Base-by-base conservation (phyloP, 2,113 vertebrate genomes). In the Poecilia latipinna region DNA sequence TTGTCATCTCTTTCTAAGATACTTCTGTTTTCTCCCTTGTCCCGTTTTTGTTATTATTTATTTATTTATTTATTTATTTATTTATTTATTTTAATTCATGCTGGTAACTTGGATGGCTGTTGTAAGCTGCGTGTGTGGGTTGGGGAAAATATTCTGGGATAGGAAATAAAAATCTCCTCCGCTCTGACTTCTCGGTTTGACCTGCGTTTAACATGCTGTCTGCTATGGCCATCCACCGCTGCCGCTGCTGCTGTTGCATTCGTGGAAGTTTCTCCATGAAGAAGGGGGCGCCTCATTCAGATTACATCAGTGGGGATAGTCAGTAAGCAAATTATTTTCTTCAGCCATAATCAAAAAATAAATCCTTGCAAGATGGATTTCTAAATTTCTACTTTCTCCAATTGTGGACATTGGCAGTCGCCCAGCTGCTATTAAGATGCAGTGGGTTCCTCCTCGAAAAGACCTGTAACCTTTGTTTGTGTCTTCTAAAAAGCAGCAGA, bases 101-200 rank as follows among this genome's bases (percentile, higher is more conserved):
- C 77, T 64, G 68, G 66, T 88, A 79, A 88, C 88, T 88, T 77
- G 37, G 19, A 69, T 82, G 88, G 86, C 80, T 82, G 83, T 85
- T 81, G 86, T 88, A 91, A 86, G 88, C 93, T 86, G 89, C 90
- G 87, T 79, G 88, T 90, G 93, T 92, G 91, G 90, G 89, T 88
- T 48, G 88, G 83, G 63, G 84, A 90, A 86, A 91, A 94, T 37
- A 94, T 93, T 92, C 79, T 89, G 85, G 82, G 80, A 88, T 83
- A 70, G 90, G 88, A 90, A 91, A 92, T 35, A 65, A 74, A 89
- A 90, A 82, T 70, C 90, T 89, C 88, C 86, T 84, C 83, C 70
- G 64, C 84, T 82, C 75, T 76, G 78, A 88, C 86, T 87, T 73
- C 71, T 90, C 24, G 79, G 87, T 93, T 88, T 93, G 89, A 93